These are phyloP conservation scores for Notolepis coatsorum DNA, from an alignment of 2,797 vertebrate species.

Conservation along the genomic window DNA sequence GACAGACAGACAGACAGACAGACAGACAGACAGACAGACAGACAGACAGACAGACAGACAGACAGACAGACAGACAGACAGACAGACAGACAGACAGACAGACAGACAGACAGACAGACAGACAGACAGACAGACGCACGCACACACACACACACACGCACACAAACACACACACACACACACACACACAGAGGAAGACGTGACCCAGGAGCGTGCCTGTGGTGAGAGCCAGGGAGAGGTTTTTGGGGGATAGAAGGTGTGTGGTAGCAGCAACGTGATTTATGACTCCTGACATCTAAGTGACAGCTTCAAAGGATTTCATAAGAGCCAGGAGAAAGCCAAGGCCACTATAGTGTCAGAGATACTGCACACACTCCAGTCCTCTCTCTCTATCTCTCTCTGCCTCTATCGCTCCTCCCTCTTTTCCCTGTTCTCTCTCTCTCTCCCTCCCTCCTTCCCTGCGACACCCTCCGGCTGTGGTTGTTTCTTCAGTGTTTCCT, in stretches of 20 bases:
- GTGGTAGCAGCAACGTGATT: slow-evolving; percentile 63
- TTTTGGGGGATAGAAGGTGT: slow-evolving; percentile 33
- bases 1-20: not conserved
- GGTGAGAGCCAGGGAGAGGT: slow-evolving; percentile 21
- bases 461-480: slow-evolving; percentile 6
- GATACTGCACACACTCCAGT: slow-evolving; percentile 8
- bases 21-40: slow-evolving; percentile 6
- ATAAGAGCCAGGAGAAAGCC: slow-evolving; percentile 37
- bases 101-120: slow-evolving; percentile 9
- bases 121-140: not conserved
- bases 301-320: slow-evolving; percentile 58
- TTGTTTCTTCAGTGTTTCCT: not conserved
- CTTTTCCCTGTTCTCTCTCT: too few relatives aligned
- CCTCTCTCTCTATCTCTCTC: slow-evolving; percentile 7
- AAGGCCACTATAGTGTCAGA: slow-evolving; percentile 20
- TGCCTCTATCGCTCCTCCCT: too few relatives aligned
- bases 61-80: not conserved
- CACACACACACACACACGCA: not conserved
- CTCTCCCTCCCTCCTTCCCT: not conserved
- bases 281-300: slow-evolving; percentile 60
- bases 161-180: slow-evolving; percentile 6
- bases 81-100: not conserved
- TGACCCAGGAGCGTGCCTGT: slow-evolving; percentile 22
- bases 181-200: slow-evolving; percentile 25
- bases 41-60: not conserved